Base-by-base conservation (phyloP, 2,113 vertebrate genomes). In the Galbula dea region DNA sequence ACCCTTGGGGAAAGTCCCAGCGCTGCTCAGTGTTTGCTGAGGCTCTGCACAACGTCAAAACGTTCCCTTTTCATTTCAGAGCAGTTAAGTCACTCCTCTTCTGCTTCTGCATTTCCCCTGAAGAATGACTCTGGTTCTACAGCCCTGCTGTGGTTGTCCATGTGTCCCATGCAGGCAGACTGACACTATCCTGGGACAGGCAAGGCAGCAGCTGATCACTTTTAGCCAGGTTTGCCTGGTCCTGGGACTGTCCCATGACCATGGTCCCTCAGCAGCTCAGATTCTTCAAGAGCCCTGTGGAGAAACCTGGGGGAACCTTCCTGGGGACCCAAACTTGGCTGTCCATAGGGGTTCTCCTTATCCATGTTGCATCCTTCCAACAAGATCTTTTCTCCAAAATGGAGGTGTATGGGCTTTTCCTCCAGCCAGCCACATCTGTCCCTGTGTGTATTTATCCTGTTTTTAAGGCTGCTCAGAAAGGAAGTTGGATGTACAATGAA, bases 121-220 rank as follows among this genome's bases (percentile, higher is more conserved):
- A 46, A 32, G 49, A 18, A 21, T 12, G 41, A 12, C 8, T 8
- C 41, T 13, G 62, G 51, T 68, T 37, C 30, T 7, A 2, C 27
- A 39, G 65, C 41, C 34, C 12, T 12, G 54, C 59, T 2, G 4
- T 9, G 4, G 3, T 6, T 41, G 61, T 36, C 46, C 0, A 0
- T 21, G 52, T 37, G 43, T 32, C 57, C 51, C 0, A 0, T 0
- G 1, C 20, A 17, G 34, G 41, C 34, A 36, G 49, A 9, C 22
- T 3, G 34, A 10, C 0, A 4, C 30, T 2, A 1, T 20, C 12
- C 30, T 1, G 5, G 49, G 58, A 26, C 49, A 14, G 55, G 51
- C 10, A 20, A 10, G 39, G 54, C 24, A 15, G n/a, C 29, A 32
- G n/a, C 2, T 0, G 2, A 21, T 10, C 3, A 9, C 15, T 32